Percentiles rank a stretch among this genome's conserved stretches.
These are phyloP conservation scores for Ginglymostoma cirratum DNA, from an alignment of 2,113 vertebrate species.

Conservation along the genomic window DNA sequence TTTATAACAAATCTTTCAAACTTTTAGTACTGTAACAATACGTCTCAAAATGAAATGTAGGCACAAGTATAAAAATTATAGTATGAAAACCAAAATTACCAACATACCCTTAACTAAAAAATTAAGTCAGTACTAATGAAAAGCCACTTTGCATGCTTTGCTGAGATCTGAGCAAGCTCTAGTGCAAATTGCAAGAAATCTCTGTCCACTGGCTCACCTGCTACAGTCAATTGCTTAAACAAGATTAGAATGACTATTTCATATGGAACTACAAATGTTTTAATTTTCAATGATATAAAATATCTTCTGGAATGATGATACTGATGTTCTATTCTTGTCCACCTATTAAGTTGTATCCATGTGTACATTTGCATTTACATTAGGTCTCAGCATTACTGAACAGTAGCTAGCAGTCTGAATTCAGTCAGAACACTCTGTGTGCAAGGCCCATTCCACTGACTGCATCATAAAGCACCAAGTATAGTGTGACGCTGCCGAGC, in stretches of 20 bases:
- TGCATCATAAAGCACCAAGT: not conserved
- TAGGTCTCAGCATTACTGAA: not conserved
- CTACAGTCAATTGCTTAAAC: not conserved
- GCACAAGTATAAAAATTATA: not conserved
- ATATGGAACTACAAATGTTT: not conserved
- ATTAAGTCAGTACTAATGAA: not conserved
- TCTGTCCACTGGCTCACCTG: not conserved
- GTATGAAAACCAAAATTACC: not conserved
- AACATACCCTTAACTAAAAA: not conserved
- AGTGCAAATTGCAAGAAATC: not conserved
- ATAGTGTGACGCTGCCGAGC: not conserved
- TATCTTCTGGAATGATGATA: not conserved
- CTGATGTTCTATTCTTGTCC: not conserved
- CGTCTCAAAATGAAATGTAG: not conserved
- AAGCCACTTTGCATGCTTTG: not conserved
- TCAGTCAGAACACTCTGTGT: not conserved
- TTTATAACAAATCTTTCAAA: not conserved
- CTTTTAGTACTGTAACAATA: not conserved
- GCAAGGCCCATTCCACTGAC: not conserved
- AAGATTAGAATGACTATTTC: not conserved
- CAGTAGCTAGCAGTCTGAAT: not conserved
- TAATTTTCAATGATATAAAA: not conserved
- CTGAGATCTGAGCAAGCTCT: not conserved
- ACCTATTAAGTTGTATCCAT: not conserved
- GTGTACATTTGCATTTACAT: not conserved